Percentiles rank a stretch among this genome's conserved stretches.
phyloP scores from a whole-genome alignment of 2,113 vertebrate genomes.

The Lampris megalopsis region DNA sequence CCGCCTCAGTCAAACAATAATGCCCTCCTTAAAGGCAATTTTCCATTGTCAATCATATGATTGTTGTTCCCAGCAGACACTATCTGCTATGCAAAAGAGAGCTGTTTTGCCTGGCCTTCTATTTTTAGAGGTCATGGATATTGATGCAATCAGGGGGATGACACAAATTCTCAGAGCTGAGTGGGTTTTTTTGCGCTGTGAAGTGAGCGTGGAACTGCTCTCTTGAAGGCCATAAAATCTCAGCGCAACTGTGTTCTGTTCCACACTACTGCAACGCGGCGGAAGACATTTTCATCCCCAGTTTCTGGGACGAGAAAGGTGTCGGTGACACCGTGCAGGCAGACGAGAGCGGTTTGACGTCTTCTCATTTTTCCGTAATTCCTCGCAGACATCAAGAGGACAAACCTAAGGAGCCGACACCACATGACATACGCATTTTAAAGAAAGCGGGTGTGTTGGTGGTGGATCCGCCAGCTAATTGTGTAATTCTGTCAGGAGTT shows the following conservation, averaged over 20 bases:
- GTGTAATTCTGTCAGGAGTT: conserved; percentile 28
- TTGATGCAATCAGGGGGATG: conserved; percentile 53
- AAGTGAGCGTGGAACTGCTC: conserved; percentile 9
- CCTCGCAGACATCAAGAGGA: background rate
- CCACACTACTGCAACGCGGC: background rate
- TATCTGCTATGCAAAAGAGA: conserved; percentile 34
- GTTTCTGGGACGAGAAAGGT: background rate
- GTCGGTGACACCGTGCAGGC: background rate
- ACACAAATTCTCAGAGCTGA: conserved; percentile 55
- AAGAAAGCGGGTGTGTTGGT: no score
- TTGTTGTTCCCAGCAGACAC: background rate
- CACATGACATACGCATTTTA: no score
- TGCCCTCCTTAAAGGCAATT: background rate
- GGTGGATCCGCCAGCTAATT: conserved; percentile 26
- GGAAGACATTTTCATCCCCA: background rate
- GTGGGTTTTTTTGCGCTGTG: conserved; percentile 29
- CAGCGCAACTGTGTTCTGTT: background rate
- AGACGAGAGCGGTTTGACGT: background rate
- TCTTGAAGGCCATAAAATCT: background rate
- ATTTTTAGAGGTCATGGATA: conserved; percentile 60
- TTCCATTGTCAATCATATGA: conserved; percentile 11
- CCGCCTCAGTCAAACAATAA: conserved; percentile 1
- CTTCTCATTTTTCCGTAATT: background rate
- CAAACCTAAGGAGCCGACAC: background rate
- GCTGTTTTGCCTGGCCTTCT: conserved; percentile 25